Evolutionary conservation across 1,140 invertebrate genomes (phyloP), one percentile per base, ranked within the genome.

Genomic region (Pantala flavescens): DNA sequence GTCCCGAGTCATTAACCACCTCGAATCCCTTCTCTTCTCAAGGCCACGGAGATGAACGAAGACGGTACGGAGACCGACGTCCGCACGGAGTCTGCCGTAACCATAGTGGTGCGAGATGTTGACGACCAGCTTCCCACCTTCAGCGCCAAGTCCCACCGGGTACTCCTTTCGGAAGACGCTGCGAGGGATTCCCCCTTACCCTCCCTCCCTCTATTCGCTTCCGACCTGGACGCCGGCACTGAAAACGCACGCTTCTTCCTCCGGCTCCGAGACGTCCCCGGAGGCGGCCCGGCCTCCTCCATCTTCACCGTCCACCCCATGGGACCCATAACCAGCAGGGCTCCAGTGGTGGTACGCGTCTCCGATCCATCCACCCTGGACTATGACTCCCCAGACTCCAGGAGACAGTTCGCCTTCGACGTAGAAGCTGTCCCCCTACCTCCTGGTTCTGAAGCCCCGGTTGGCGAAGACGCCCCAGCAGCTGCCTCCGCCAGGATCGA

Each of bases 71-170:
- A 89, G 28, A 88, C 89, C 7, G 88, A 87, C 0, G 90, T 93
- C 76, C 86, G 86, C 2, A 85, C 88, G 0, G 84, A 86, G 0
- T 90, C 90, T 0, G 85, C 88, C 14, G 83, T 95, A 0, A 91
- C 91, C 0, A 89, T 96, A 28, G 89, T 94, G 0, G 89, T 96
- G 9, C 90, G 89, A 0, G 93, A 96, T 80, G 88, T 91, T 0
- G 93, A 96, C 78, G 93, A 96, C 80, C 89, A 95, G 76, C 82
- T 86, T 28, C 94, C 94, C 0, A 81, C 86, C 70, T 97, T 97
- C 78, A 92, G 90, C 77, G 83, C 87, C 75, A 81, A 87, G 0
- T 80, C 85, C 2, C 93, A 91, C 75, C 85, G 87, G 77, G 85
- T 93, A 19, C 89, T 86, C 0, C 89, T 95, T 70, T 87, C 90